phyloP scores from a whole-genome alignment of 2,113 vertebrate genomes.

The Podarcis raffonei region DNA sequence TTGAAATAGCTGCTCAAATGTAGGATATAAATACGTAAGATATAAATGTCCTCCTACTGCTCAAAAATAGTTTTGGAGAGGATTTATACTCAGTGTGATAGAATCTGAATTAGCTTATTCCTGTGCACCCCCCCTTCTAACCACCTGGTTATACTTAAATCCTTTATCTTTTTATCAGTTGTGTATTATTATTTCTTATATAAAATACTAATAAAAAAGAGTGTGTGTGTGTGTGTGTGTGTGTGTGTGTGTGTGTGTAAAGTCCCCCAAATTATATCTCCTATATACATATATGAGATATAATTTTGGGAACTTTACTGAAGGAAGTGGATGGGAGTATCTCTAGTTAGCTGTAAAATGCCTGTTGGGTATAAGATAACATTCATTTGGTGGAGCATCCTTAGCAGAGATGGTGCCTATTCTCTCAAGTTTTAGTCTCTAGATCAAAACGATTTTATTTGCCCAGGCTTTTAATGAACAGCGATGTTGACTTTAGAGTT shows the following conservation, averaged over 20 bases:
- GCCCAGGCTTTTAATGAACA: not conserved
- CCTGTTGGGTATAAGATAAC: not conserved
- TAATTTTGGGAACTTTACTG: not conserved
- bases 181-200: no score
- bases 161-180: not conserved
- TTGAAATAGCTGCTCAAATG: not conserved
- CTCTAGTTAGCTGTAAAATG: not conserved
- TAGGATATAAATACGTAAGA: not conserved
- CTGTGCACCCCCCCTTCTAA: no score
- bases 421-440: not conserved
- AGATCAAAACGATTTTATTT: not conserved
- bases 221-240: no score
- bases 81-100: no score
- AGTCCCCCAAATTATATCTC: no score
- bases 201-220: no score
- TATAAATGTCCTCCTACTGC: not conserved
- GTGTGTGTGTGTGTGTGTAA: no score
- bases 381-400: not conserved
- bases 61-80: no score
- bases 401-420: not conserved
- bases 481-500: not conserved
- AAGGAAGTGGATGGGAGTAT: not conserved
- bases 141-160: no score
- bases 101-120: not conserved
- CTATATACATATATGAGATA: no score